Base-by-base conservation (phyloP, 2,797 vertebrate genomes). In the Malurus leucopterus region DNA sequence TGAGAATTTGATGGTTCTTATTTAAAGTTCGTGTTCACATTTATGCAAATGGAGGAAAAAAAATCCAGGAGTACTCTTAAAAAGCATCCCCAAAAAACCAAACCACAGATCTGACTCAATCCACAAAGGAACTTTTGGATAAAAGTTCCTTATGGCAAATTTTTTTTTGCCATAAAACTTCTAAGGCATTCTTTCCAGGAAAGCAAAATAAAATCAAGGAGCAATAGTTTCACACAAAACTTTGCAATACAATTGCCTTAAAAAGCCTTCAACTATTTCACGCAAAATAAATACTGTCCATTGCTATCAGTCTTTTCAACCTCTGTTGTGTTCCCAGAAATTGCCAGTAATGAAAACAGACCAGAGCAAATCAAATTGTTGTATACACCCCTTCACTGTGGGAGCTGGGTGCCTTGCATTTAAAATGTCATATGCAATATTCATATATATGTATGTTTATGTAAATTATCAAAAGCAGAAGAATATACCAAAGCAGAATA, bases 311-410 rank as follows among this genome's bases (percentile, higher is more conserved):
- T 92, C 71, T 96, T 94, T 95, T 84, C 89, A 95, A 88, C 86
- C 90, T 93, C 90, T 96, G 93, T 95, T 97, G 93, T 96, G 93
- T 92, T 97, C 91, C 91, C 93, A 95, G 96, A 97, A 96, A 96
- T 96, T 96, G 93, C 84, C 80, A 93, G 91, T 93, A 97, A 96
- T 96, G 95, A 97, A 96, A 97, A 96, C 93, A 97, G 92, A 95
- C 92, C 91, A 95, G 83, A 96, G 91, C 92, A 89, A 97, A 96
- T 96, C 91, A 96, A 93, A 96, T 90, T 93, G 90, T 95, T 97
- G 94, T 95, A 94, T 95, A 92, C 85, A 92, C 84, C 90, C 71
- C 88, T 88, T 92, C 94, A 93, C 95, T 77, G 88, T 94, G 90
- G 93, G 92, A 95, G 90, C 90, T 95, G 91, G 95, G 92, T 95